These are phyloP conservation scores for Centropyge bicolor DNA, from an alignment of 2,797 vertebrate species.

Conservation along the genomic window DNA sequence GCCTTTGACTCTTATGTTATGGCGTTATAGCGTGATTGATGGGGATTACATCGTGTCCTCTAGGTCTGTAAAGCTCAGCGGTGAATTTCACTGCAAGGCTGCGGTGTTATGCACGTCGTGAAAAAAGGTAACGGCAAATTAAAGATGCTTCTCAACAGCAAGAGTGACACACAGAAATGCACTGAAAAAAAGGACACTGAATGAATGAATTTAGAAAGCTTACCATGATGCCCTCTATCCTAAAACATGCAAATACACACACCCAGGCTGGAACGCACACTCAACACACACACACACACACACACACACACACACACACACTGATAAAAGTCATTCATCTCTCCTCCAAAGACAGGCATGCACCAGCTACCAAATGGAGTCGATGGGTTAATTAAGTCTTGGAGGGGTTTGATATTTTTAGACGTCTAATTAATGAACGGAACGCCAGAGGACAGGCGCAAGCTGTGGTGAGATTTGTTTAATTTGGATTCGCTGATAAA, in stretches of 20 bases:
- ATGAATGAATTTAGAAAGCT: slow-evolving; percentile 9
- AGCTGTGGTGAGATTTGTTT: slow-evolving; percentile 83
- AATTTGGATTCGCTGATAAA: slow-evolving; percentile 80
- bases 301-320: slow-evolving; percentile 42
- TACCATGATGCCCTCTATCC: background rate
- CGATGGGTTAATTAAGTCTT: slow-evolving; percentile 89
- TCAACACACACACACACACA: slow-evolving; percentile 41
- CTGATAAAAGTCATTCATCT: slow-evolving; percentile 74
- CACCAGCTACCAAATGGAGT: slow-evolving; percentile 75
- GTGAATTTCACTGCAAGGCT: slow-evolving; percentile 11
- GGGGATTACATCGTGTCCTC: background rate
- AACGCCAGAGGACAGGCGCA: slow-evolving; percentile 79
- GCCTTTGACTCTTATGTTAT: slow-evolving; percentile 37
- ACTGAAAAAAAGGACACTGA: background rate
- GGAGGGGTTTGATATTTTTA: slow-evolving; percentile 89
- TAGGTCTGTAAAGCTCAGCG: slow-evolving; percentile 8
- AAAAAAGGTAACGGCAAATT: background rate
- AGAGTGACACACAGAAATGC: background rate
- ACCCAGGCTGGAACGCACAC: background rate
- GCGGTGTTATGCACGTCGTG: background rate
- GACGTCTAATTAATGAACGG: slow-evolving; percentile 85
- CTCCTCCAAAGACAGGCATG: slow-evolving; percentile 62
- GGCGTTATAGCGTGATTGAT: slow-evolving; percentile 35
- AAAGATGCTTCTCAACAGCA: background rate
- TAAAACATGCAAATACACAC: slow-evolving; percentile 15